Evolutionary conservation across 2,888 invertebrate species (phyloP).

Genomic region (Malacosoma neustria): DNA sequence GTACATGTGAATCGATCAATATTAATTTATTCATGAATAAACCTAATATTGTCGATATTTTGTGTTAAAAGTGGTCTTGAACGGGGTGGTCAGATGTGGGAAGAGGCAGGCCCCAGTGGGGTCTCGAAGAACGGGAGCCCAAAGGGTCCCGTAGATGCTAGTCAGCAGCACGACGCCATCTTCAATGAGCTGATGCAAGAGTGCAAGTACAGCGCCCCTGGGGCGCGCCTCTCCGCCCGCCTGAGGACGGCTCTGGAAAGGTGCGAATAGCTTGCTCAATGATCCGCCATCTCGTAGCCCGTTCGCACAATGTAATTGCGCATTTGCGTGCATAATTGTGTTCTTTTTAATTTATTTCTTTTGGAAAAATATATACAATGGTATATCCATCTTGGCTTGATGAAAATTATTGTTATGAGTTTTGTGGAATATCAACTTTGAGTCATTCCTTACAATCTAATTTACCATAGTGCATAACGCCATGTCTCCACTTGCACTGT

Average conservation of each 20-base stretch:
- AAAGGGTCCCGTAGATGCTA: conserved; percentile 10
- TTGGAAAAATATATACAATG: too few relatives aligned
- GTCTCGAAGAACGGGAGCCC: conserved; percentile 7
- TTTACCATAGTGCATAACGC: too few relatives aligned
- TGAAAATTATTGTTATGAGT: too few relatives aligned
- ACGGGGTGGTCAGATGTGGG: conserved; percentile 19
- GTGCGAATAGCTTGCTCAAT: conserved; percentile 17
- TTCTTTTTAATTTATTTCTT: too few relatives aligned
- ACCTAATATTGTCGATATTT: background rate
- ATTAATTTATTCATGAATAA: too few relatives aligned
- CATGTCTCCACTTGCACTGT: too few relatives aligned
- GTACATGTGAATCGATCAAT: too few relatives aligned
- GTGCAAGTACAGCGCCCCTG: conserved; percentile 79
- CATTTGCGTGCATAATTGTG: too few relatives aligned
- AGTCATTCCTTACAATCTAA: too few relatives aligned
- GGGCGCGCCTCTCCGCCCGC: conserved; percentile 74
- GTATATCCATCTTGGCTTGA: too few relatives aligned
- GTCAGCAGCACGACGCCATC: conserved; percentile 29
- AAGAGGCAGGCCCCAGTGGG: conserved; percentile 15
- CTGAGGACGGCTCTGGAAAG: conserved; percentile 52
- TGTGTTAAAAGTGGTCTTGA: background rate
- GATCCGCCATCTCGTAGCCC: background rate
- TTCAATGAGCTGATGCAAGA: conserved; percentile 79
- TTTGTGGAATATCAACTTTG: too few relatives aligned
- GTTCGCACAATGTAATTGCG: too few relatives aligned